These are phyloP conservation scores for Acomys russatus DNA, from an alignment of 2,797 vertebrate species.

Conservation along the genomic window DNA sequence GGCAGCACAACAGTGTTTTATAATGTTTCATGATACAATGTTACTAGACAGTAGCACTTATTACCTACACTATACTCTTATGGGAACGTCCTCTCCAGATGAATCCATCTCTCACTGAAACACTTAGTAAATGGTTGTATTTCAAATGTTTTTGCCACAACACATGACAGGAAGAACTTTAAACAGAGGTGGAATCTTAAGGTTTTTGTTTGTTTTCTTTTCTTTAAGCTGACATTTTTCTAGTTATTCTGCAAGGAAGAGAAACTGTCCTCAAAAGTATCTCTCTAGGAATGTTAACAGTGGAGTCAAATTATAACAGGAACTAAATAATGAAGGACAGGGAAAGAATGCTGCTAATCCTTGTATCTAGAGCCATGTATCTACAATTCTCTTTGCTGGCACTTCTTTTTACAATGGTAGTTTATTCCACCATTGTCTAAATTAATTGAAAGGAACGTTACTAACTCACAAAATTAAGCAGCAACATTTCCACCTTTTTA, in stretches of 20 bases:
- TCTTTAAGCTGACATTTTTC: too few relatives aligned
- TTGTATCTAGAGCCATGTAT: neutral
- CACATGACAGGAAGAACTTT: constrained; percentile 16
- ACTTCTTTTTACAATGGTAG: neutral
- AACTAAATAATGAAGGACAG: neutral
- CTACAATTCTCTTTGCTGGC: neutral
- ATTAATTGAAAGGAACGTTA: neutral
- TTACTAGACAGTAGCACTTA: neutral
- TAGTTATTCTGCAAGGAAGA: neutral
- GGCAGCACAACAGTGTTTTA: neutral
- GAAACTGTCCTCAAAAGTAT: neutral
- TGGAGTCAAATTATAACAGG: neutral
- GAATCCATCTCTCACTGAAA: neutral
- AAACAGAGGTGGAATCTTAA: neutral
- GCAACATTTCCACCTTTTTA: neutral
- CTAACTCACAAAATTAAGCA: neutral
- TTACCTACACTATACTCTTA: neutral
- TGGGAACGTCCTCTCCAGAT: neutral
- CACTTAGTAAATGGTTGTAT: neutral
- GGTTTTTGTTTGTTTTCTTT: too few relatives aligned
- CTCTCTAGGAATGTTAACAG: neutral
- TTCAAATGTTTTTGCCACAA: constrained; percentile 5
- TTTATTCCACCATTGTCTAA: neutral
- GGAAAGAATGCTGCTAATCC: neutral
- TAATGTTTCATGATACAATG: neutral